These are phyloP conservation scores for Dryoscopus gambensis DNA, from an alignment of 2,113 vertebrate genomes.

Conservation along the genomic window DNA sequence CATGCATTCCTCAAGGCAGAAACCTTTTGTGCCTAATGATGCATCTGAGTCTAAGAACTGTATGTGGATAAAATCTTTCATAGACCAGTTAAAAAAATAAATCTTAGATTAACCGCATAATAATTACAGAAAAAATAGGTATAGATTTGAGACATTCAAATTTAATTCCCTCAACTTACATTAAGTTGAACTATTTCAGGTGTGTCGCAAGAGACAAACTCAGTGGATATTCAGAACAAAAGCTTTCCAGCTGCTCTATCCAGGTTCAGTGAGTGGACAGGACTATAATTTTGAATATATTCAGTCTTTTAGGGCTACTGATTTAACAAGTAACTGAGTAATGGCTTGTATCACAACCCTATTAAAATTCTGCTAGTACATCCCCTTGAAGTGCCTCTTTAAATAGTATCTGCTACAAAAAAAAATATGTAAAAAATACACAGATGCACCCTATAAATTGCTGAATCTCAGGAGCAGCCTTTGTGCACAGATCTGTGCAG, in stretches of 20 bases:
- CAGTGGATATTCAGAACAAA: constrained; percentile 23
- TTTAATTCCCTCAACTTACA: constrained; percentile 29
- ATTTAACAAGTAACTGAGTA: background rate
- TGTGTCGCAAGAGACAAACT: background rate
- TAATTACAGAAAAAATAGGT: background rate
- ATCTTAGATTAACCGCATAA: background rate
- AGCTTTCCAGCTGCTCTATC: constrained; percentile 10
- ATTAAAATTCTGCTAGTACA: background rate
- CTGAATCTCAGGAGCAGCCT: constrained; percentile 14
- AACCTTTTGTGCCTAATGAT: constrained; percentile 36
- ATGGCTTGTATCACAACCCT: background rate
- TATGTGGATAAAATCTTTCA: background rate
- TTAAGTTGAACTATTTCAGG: constrained; percentile 51
- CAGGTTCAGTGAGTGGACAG: background rate
- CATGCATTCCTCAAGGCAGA: background rate
- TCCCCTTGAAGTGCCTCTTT: constrained; percentile 42
- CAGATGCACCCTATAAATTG: background rate
- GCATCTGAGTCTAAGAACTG: background rate
- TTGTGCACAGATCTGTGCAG: background rate
- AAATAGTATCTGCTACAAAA: background rate
- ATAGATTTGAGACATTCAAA: background rate
- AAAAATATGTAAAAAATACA: background rate
- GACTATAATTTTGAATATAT: background rate
- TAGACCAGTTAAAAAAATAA: background rate
- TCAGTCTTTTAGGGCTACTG: background rate